Evolutionary conservation across 2,113 vertebrate genomes (phyloP).

Genomic region (Leucopsar rothschildi): DNA sequence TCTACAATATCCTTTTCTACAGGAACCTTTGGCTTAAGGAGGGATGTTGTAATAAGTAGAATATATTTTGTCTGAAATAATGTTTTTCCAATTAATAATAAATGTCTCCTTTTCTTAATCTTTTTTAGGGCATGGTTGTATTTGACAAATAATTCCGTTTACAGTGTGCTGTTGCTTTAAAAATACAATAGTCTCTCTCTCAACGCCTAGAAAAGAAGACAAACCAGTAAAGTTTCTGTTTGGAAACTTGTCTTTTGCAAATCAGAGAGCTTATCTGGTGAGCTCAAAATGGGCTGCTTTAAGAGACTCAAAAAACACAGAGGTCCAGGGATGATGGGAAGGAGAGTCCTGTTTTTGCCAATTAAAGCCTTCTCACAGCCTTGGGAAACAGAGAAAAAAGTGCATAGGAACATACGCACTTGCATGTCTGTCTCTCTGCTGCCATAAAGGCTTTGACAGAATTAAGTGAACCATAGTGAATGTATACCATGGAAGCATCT

Average conservation of each 20-base stretch:
- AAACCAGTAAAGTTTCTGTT: neutral
- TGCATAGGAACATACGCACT: neutral
- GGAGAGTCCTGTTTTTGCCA: neutral
- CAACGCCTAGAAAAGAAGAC: neutral
- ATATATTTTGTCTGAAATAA: fast-evolving
- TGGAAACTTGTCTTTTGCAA: neutral
- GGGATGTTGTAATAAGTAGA: neutral
- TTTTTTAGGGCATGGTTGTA: neutral
- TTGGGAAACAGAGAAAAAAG: neutral
- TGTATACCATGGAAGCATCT: conserved; percentile 40
- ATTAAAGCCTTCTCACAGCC: neutral
- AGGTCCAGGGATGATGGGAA: neutral
- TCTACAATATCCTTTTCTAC: neutral
- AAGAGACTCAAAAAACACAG: neutral
- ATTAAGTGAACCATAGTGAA: conserved; percentile 49
- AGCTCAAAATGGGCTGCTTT: neutral
- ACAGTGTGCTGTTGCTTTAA: neutral
- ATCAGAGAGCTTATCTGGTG: neutral
- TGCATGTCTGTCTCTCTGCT: neutral
- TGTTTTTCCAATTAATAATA: neutral
- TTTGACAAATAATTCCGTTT: neutral
- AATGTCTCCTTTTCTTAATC: neutral
- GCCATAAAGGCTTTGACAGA: conserved; percentile 55
- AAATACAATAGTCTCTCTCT: neutral
- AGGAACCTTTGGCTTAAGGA: neutral